A percentile compares a stretch with the other conserved stretches of the same genome.
These are phyloP conservation scores for Vanessa atalanta DNA, from an alignment of 1,140 invertebrate genomes.

Conservation along the genomic window DNA sequence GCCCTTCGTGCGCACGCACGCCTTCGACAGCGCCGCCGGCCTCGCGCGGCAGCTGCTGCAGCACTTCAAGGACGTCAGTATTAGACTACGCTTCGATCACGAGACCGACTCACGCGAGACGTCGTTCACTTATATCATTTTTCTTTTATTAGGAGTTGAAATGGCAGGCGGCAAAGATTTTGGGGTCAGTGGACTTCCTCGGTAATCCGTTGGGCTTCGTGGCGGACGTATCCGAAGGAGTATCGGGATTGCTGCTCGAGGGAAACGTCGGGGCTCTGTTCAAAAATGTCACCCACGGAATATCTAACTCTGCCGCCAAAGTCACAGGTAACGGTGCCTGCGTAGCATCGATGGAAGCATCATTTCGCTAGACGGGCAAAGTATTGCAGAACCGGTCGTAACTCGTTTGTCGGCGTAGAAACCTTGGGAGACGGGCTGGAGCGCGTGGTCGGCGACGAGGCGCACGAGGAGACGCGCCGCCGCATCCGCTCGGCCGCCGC, in stretches of 20 bases:
- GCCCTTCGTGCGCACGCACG: constrained; percentile 91
- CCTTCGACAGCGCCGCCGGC: constrained; percentile 93
- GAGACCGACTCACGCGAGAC: too few species aligned
- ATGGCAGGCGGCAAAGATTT: constrained; percentile 96
- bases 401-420: constrained; percentile 74
- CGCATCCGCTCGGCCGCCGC: constrained; percentile 85
- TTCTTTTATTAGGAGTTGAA: constrained; percentile 87
- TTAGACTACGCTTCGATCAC: neutral
- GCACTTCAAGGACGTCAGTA: constrained; percentile 89
- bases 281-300: constrained; percentile 97
- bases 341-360: too few species aligned
- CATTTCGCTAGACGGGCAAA: too few species aligned
- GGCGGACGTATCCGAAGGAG: constrained; percentile 97
- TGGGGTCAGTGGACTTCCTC: constrained; percentile 98
- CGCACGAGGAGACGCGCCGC: constrained; percentile 93
- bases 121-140: neutral
- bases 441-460: constrained; percentile 92
- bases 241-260: constrained; percentile 95
- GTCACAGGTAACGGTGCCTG: constrained; percentile 81
- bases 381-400: neutral
- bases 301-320: constrained; percentile 98
- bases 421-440: constrained; percentile 95
- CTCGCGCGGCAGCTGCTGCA: constrained; percentile 88
- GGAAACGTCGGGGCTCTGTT: constrained; percentile 94
- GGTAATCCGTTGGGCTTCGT: constrained; percentile 98